Conservation (phyloP, 1,140 invertebrate genomes). For the Dysdera silvatica region DNA sequence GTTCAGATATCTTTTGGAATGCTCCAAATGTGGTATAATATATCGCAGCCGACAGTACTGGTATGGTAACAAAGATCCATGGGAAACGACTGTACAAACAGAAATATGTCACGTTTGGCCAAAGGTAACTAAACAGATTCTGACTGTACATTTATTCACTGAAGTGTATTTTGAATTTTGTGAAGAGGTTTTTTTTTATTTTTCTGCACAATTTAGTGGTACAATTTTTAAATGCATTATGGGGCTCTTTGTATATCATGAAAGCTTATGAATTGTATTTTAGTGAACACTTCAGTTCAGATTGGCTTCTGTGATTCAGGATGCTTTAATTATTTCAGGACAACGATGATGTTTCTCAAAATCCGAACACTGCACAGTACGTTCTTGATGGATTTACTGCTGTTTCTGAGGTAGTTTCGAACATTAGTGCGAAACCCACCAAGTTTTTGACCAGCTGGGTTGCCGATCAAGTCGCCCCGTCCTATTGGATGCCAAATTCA, state of each 20-base stretch:
- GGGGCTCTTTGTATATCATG: too few relatives aligned
- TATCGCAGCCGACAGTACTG: slow-evolving; percentile 72
- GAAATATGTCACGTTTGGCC: slow-evolving; percentile 75
- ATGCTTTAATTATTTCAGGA: slow-evolving; percentile 3
- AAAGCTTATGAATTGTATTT: too few relatives aligned
- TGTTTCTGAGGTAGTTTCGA: slow-evolving; percentile 60
- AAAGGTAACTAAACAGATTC: slow-evolving; percentile 48
- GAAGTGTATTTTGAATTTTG: background rate
- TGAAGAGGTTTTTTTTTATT: background rate
- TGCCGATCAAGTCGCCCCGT: slow-evolving; percentile 66
- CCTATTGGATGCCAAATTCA: slow-evolving; percentile 71
- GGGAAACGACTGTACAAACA: slow-evolving; percentile 56
- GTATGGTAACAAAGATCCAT: slow-evolving; percentile 73
- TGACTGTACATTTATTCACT: too few relatives aligned
- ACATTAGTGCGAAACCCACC: slow-evolving; percentile 60
- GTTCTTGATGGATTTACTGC: slow-evolving; percentile 65
- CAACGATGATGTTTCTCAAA: slow-evolving; percentile 40
- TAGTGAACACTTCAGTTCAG: too few relatives aligned
- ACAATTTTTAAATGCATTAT: slow-evolving; percentile 6
- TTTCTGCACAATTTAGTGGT: background rate
- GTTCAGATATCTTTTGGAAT: slow-evolving; percentile 62
- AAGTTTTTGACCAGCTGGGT: slow-evolving; percentile 62
- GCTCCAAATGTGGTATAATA: slow-evolving; percentile 70
- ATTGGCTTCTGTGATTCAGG: too few relatives aligned
- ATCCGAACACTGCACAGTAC: slow-evolving; percentile 62